Conservation (phyloP, 2,113 vertebrate genomes). For the Gavialis gangeticus region DNA sequence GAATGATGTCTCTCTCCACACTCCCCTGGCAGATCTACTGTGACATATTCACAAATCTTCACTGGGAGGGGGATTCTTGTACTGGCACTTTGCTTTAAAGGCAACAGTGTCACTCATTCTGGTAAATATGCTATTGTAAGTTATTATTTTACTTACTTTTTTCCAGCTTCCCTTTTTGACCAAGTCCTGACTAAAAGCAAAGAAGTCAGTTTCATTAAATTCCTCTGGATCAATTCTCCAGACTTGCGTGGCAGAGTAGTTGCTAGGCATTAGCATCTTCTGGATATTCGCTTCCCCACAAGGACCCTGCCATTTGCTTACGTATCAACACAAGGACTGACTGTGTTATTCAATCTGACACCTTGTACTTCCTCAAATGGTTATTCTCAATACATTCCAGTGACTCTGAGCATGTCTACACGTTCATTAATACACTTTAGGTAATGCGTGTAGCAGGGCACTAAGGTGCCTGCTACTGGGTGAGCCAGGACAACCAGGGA, state of each 20-base stretch:
- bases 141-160: not conserved
- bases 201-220: not conserved
- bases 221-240: not conserved
- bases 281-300: not conserved
- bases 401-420: too few relatives aligned
- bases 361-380: not conserved
- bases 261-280: not conserved
- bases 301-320: not conserved
- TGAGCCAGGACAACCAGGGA: too few relatives aligned
- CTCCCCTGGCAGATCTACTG: conserved; percentile 8
- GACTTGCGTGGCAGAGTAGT: not conserved
- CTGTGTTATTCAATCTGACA: not conserved
- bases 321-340: conserved; percentile 1
- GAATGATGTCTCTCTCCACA: not conserved
- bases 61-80: not conserved
- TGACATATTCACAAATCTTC: conserved; percentile 4
- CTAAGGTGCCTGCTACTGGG: too few relatives aligned
- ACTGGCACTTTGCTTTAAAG: not conserved
- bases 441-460: too few relatives aligned
- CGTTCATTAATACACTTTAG: too few relatives aligned
- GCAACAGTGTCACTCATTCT: not conserved
- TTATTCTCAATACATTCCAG: too few relatives aligned
- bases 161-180: conserved; percentile 5
- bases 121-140: not conserved
- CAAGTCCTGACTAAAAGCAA: conserved; percentile 1